Evolutionary conservation across 2,797 vertebrate species (phyloP).

Genomic region (Paratrypauchen microcephalus): DNA sequence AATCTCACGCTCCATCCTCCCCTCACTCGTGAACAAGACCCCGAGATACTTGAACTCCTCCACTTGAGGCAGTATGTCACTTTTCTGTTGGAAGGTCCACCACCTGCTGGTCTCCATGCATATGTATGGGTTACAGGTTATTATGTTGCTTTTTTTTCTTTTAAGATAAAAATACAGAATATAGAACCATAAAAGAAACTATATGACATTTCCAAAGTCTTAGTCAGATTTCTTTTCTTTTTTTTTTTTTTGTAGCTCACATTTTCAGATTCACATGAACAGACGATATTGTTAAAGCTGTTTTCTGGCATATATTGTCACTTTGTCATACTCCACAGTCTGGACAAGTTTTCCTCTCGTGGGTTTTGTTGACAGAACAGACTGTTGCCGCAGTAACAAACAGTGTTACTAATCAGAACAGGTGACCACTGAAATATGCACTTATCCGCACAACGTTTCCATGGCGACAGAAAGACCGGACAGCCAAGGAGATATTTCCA

Average conservation of each 20-base stretch:
- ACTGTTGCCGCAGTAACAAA: background rate
- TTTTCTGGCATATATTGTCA: background rate
- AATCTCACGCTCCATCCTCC: no score
- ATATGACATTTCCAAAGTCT: background rate
- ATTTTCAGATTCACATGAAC: background rate
- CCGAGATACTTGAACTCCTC: no score
- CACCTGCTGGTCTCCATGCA: no score
- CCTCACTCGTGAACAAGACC: no score
- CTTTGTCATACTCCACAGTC: no score
- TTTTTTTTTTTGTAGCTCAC: background rate
- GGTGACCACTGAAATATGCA: conserved; percentile 2
- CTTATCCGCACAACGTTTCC: background rate
- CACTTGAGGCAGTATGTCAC: no score
- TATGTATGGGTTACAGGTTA: no score
- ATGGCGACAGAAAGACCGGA: background rate
- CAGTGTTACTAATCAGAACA: conserved; percentile 4
- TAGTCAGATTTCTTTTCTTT: background rate
- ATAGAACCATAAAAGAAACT: no score
- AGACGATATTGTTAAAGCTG: background rate
- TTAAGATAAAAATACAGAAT: no score
- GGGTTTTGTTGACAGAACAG: conserved; percentile 1
- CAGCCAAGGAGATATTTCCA: no score
- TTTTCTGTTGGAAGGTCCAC: no score
- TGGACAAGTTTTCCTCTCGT: background rate
- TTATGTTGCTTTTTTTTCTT: no score